Base-by-base conservation (phyloP, 2,113 vertebrate species). In the Istiophorus platypterus region DNA sequence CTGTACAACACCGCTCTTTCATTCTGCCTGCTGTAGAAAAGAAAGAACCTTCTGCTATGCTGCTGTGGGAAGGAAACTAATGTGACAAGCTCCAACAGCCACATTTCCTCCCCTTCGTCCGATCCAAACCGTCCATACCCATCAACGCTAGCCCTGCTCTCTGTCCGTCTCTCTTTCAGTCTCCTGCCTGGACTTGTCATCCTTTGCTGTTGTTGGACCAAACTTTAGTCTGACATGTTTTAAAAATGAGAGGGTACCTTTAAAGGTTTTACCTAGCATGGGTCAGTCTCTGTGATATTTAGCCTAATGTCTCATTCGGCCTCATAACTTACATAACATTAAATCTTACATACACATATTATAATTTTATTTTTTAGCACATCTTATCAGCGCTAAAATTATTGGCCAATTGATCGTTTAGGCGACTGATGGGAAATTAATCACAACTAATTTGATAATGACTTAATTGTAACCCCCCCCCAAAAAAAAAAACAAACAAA, bases 41-140 rank as follows among this genome's bases (percentile, higher is more conserved):
- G 76, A 79, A 63, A 47, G 17, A 76, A 57, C 17, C 75, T 27
- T 85, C 57, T 82, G 67, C 62, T 82, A 62, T 12, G 66, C 59
- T 51, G n/a, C 70, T 63, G 74, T 7, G 63, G 47, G 67, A 77
- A 81, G 82, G 85, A 89, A 91, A 80, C 62, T 61, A 75, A 86
- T 39, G 85, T 85, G 88, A 92, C 81, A 81, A 69, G 88, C 84
- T 88, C 87, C 90, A 88, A 72, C 80, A 82, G 63, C 84, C 81
- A 82, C 49, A 82, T 45, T 78, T 74, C 79, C 85, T 76, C 69
- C 72, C 6, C 41, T n/a, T n/a, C 27, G 17, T 71, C 72, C 18
- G 42, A 79, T 74, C 76, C 80, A 88, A 85, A 82, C 42, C 3
- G 1, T 82, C 74, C 72, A 18, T 41, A 56, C 42, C 71, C 63